Conservation (phyloP, 2,113 vertebrate species). For the Noturus placidus region DNA sequence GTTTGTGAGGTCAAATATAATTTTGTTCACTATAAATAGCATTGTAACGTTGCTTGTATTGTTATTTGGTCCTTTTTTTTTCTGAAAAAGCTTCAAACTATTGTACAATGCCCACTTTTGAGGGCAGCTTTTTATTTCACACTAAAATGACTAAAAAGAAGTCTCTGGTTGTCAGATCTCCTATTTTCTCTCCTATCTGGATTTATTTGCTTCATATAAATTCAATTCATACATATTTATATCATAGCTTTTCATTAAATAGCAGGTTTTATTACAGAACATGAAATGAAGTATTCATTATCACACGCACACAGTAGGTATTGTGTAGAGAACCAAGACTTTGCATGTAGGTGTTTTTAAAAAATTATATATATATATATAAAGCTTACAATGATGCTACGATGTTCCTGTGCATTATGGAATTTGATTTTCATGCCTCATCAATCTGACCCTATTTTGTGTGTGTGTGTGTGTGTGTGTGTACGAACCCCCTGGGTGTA, state of each 20-base stretch:
- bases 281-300: not conserved
- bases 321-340: not conserved
- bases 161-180: slow-evolving; percentile 38
- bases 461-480: not conserved
- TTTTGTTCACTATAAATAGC: slow-evolving; percentile 67
- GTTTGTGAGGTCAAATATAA: slow-evolving; percentile 46
- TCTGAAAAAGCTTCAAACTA: slow-evolving; percentile 43
- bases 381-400: not conserved
- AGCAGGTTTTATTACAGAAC: not conserved
- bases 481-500: slow-evolving; percentile 39
- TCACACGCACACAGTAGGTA: not conserved
- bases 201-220: not conserved
- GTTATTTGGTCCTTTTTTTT: slow-evolving; percentile 50
- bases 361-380: not conserved
- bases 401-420: not conserved
- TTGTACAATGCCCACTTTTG: slow-evolving; percentile 57
- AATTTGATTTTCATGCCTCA: not conserved
- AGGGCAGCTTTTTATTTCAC: slow-evolving; percentile 59
- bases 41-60: slow-evolving; percentile 64
- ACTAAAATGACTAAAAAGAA: slow-evolving; percentile 61
- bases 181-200: slow-evolving; percentile 30
- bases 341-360: not conserved
- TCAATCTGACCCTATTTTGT: not conserved
- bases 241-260: not conserved
- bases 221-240: not conserved